phyloP scores from a whole-genome alignment of 1,140 invertebrate genomes.

The Lineus longissimus region DNA sequence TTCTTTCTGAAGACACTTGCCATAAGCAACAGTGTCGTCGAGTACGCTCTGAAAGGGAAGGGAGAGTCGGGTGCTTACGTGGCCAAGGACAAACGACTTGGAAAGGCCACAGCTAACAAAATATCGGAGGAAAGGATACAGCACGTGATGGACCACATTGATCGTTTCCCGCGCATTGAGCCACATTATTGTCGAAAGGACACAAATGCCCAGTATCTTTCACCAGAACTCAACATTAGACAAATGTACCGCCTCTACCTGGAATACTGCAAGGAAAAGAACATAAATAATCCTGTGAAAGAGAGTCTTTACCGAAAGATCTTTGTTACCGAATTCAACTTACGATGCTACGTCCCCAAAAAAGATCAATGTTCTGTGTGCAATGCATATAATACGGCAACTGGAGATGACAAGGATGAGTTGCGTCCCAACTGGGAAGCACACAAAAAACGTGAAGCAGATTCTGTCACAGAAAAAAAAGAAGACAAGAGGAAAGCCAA shows the following conservation, averaged over 20 bases:
- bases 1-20: too few species aligned
- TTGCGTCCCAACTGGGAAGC: neutral
- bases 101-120: constrained; percentile 17
- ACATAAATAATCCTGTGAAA: constrained; percentile 5
- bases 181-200: too few species aligned
- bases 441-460: constrained; percentile 14
- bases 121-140: constrained; percentile 2
- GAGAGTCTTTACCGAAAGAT: constrained; percentile 13
- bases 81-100: constrained; percentile 17
- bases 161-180: constrained; percentile 18
- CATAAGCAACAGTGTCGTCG: too few species aligned
- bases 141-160: constrained; percentile 20
- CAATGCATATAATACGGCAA: constrained; percentile 7
- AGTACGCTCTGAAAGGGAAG: too few species aligned
- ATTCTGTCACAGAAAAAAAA: constrained; percentile 10
- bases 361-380: constrained; percentile 21
- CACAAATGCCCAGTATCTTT: too few species aligned
- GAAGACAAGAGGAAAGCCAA: constrained; percentile 16
- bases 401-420: constrained; percentile 1
- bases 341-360: constrained; percentile 21
- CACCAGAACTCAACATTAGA: too few species aligned
- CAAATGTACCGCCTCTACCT: too few species aligned
- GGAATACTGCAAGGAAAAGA: constrained; percentile 19
- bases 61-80: constrained; percentile 7
- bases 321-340: constrained; percentile 24